A percentile compares a stretch with the other conserved stretches of the same genome.
phyloP scores from a whole-genome alignment of 2,113 vertebrate species.

The Oncorhynchus mykiss region DNA sequence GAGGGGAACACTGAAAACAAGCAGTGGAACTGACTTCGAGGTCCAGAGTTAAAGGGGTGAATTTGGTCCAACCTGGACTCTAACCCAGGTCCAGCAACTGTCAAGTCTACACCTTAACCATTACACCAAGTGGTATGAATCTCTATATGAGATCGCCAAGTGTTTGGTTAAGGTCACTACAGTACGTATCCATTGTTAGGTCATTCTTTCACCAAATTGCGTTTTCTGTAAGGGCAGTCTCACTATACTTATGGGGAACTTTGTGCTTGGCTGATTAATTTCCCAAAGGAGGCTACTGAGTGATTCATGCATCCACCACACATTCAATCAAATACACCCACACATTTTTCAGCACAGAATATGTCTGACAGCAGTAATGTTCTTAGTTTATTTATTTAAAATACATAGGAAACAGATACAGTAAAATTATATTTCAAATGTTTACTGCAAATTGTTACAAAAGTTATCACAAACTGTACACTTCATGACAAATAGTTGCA shows the following conservation, averaged over 20 bases:
- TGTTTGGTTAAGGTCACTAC: too few relatives aligned
- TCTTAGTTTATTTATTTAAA: slow-evolving; percentile 82
- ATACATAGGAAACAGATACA: slow-evolving; percentile 94
- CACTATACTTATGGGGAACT: neutral
- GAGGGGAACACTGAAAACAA: too few relatives aligned
- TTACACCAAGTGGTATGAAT: too few relatives aligned
- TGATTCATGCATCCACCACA: neutral
- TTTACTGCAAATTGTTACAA: slow-evolving; percentile 86
- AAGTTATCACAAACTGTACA: slow-evolving; percentile 99
- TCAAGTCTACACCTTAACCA: too few relatives aligned
- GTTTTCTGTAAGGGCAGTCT: neutral
- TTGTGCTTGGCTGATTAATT: neutral
- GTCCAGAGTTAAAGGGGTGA: too few relatives aligned
- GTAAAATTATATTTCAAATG: slow-evolving; percentile 86
- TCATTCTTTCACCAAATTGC: neutral
- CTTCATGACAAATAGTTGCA: slow-evolving; percentile 80
- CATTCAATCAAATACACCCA: neutral
- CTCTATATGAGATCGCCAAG: too few relatives aligned
- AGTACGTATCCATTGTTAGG: neutral
- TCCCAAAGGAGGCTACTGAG: neutral
- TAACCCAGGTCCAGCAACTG: too few relatives aligned
- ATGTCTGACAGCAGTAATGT: too few relatives aligned
- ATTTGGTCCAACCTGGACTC: too few relatives aligned
- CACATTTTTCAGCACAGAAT: neutral
- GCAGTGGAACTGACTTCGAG: too few relatives aligned